Evolutionary conservation across 35 echinoderm and acorn worm species (phyloP), one percentile per base, ranked within the genome.

Genomic region (Ophiothrix spiculata): DNA sequence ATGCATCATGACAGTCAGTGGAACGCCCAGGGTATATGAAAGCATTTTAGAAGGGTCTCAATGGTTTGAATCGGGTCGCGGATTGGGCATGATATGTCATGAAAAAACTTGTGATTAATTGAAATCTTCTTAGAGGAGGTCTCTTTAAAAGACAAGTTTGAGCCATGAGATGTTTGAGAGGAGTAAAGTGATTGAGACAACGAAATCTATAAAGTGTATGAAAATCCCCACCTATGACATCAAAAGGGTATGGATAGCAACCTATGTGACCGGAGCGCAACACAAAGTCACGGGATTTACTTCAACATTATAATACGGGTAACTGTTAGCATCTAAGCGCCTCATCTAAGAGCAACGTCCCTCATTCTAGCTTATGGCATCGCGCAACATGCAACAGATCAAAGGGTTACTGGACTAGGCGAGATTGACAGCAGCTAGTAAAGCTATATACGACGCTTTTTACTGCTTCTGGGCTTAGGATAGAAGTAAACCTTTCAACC

Each of bases 81-180:
- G 4, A 69, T 69, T 69, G 60, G 60, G 60, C 60, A 69, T 69
- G 60, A 69, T 69, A 6, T 69, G 60, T 69, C 60, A 69, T 25
- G 23, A 25, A 69, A 6, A 69, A n/a, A n/a, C 6, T 2, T 4
- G 17, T 69, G 60, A 69, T 49, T 49, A 49, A 49, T 49, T 4
- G 60, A 28, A 2, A 69, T 69, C 23, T 69, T 69, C 6, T 15
- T 15, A 10, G 25, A 69, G 25, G 60, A 69, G 60, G 60, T 15
- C 60, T 69, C 25, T 69, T 69, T 69, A 69, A 69, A n/a, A n/a
- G 60, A 69, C 60, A 69, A 69, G 60, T 69, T 69, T n/a, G 60
- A 69, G 60, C 60, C 60, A 69, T 2, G 23, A 69, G 60, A 69
- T 69, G 60, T 69, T 69, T 69, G 60, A 69, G 23, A 25, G 23